Base-by-base conservation (phyloP, 2,888 invertebrate genomes). In the Amiota minor region DNA sequence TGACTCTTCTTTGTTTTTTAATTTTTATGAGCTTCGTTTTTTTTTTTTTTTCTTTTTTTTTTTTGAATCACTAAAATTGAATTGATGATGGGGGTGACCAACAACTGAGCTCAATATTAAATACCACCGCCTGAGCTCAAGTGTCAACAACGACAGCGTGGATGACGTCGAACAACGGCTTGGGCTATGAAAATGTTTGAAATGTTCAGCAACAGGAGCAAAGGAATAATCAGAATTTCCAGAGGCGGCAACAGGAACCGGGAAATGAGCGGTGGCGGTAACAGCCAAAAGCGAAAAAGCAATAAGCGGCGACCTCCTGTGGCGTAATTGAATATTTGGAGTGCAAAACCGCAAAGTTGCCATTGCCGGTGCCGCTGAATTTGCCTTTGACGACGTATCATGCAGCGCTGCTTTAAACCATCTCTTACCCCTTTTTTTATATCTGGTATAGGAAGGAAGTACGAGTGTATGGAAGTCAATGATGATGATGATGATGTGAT, bases 61-160 rank as follows among this genome's bases (percentile, higher is more conserved):
- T 59, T 50, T 77, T 72, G 68, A 74, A 71, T 70, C 16, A 65
- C 64, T 69, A 72, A 67, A 78, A 72, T 71, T 16, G 80, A 77
- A 81, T 75, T 81, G 82, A 82, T 80, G 80, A 80, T 59, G 72
- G 81, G 16, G 53, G 49, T 61, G 74, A 35, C 35, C 35, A 35
- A 35, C 77, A 74, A 79, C 78, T 81, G 80, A 79, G 80, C 80
- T 80, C 80, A 83, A 81, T 86, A 86, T 86, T 84, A 87, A 86
- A 86, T 87, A 80, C 87, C 87, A 85, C 86, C 85, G 82, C 83
- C 86, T 84, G 86, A 80, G 86, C 81, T 85, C 76, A 80, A 86
- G 85, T 86, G 85, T 84, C 86, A 87, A 86, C 86, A 86, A 80
- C 80, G 76, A 67, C 80, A 75, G 77, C 76, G 65, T 16, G 14